Percentiles rank a stretch among this genome's conserved stretches.
These are phyloP conservation scores for Dryomyza anilis DNA, from an alignment of 2,888 invertebrate genomes.

Conservation along the genomic window DNA sequence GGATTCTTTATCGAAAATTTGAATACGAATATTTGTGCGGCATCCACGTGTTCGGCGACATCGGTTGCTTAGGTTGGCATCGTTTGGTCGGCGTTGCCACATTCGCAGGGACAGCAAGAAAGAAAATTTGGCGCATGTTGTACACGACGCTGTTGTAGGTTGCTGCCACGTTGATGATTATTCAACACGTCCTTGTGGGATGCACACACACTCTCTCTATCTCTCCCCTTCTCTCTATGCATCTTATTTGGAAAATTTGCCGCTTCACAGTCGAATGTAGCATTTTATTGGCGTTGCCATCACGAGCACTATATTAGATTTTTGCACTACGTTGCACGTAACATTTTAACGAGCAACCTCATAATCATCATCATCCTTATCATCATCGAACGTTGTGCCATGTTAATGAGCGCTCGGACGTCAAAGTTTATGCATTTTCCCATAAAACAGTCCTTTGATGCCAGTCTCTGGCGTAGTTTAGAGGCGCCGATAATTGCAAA, in stretches of 20 bases:
- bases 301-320: no score
- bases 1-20: conserved; percentile 59
- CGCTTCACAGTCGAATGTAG: not conserved
- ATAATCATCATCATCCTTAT: not conserved
- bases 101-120: conserved; percentile 28
- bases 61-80: not conserved
- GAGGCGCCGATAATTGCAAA: not conserved
- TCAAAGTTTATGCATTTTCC: not conserved
- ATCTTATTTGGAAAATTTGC: not conserved
- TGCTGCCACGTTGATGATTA: conserved; percentile 43
- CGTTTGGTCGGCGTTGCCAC: conserved; percentile 22
- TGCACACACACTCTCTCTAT: conserved; percentile 24
- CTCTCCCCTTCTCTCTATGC: not conserved
- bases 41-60: conserved; percentile 37
- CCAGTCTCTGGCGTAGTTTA: not conserved
- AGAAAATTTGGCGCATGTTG: conserved; percentile 33
- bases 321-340: no score
- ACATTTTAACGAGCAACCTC: conserved; percentile 1
- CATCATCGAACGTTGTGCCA: not conserved
- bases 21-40: conserved; percentile 39
- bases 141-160: conserved; percentile 20
- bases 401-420: conserved; percentile 5
- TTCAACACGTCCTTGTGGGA: conserved; percentile 56
- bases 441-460: conserved; percentile 1
- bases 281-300: not conserved